These are phyloP conservation scores for Ligdia adustata DNA, from an alignment of 2,888 invertebrate genomes.

Conservation along the genomic window DNA sequence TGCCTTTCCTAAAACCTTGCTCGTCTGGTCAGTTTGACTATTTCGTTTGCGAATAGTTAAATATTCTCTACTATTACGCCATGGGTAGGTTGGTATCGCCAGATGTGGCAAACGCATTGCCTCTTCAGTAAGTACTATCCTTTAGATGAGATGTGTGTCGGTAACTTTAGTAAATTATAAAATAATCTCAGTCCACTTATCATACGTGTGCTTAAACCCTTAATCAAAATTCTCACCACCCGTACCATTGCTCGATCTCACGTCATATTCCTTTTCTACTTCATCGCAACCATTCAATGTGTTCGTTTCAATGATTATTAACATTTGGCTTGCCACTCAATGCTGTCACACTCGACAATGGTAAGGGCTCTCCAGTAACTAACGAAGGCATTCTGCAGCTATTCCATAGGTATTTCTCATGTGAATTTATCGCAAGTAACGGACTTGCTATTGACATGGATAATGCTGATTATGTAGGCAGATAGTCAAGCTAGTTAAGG, in stretches of 20 bases:
- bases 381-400: conserved; percentile 79
- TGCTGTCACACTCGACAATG: conserved; percentile 64
- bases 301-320: conserved; percentile 37
- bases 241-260: conserved; percentile 36
- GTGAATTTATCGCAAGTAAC: conserved; percentile 61
- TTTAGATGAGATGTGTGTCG: too few relatives aligned
- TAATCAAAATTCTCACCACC: conserved; percentile 16
- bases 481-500: conserved; percentile 9
- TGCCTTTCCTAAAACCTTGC: too few relatives aligned
- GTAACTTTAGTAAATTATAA: too few relatives aligned
- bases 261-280: conserved; percentile 40
- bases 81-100: too few relatives aligned
- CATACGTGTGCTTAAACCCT: too few relatives aligned
- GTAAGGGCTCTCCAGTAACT: conserved; percentile 73
- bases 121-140: too few relatives aligned
- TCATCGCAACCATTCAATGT: conserved; percentile 43
- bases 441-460: conserved; percentile 32
- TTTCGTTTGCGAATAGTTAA: too few relatives aligned
- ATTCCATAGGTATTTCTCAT: conserved; percentile 76
- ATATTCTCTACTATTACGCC: too few relatives aligned
- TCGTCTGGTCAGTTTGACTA: too few relatives aligned
- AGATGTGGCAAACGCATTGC: too few relatives aligned
- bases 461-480: conserved; percentile 20
- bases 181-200: too few relatives aligned
- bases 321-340: conserved; percentile 47